phyloP scores from a whole-genome alignment of 2,888 invertebrate species.

The Crossocerus cetratus region DNA sequence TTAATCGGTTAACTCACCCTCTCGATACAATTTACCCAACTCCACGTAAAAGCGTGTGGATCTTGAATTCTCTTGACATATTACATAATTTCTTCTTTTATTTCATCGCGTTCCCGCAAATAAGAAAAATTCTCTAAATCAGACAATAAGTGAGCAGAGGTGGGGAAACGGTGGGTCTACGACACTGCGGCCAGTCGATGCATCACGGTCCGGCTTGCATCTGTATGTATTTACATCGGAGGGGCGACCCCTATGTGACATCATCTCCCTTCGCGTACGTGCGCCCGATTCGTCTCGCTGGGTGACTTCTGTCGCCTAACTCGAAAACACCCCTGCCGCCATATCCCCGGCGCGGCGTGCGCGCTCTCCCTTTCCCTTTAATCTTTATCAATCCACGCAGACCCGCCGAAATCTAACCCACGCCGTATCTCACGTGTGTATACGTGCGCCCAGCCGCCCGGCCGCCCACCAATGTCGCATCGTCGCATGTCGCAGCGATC shows the following conservation, averaged over 20 bases:
- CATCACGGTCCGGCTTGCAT: conserved; percentile 66
- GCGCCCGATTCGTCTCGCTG: conserved; percentile 72
- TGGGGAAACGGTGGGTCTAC: conserved; percentile 42
- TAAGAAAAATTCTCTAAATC: too few relatives aligned
- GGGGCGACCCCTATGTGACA: conserved; percentile 71
- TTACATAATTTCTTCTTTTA: too few relatives aligned
- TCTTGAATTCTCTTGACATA: too few relatives aligned
- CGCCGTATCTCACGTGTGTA: conserved; percentile 61
- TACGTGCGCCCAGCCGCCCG: conserved; percentile 57
- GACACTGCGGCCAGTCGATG: conserved; percentile 62
- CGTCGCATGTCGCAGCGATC: conserved; percentile 13
- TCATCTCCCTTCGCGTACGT: conserved; percentile 67
- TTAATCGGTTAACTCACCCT: too few relatives aligned
- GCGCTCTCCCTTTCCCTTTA: conserved; percentile 73
- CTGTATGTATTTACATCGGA: conserved; percentile 66
- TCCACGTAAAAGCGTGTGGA: too few relatives aligned
- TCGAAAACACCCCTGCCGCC: conserved; percentile 66
- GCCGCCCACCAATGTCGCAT: neutral
- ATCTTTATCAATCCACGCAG: conserved; percentile 76
- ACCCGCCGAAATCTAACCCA: conserved; percentile 61
- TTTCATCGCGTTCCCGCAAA: too few relatives aligned
- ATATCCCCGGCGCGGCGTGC: too few relatives aligned
- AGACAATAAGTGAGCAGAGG: too few relatives aligned
- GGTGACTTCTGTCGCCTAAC: conserved; percentile 76
- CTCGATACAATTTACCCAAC: too few relatives aligned